Evolutionary conservation across 2,797 vertebrate species (phyloP), one percentile per base, ranked within the genome.

Genomic region (Gallinago stenura): DNA sequence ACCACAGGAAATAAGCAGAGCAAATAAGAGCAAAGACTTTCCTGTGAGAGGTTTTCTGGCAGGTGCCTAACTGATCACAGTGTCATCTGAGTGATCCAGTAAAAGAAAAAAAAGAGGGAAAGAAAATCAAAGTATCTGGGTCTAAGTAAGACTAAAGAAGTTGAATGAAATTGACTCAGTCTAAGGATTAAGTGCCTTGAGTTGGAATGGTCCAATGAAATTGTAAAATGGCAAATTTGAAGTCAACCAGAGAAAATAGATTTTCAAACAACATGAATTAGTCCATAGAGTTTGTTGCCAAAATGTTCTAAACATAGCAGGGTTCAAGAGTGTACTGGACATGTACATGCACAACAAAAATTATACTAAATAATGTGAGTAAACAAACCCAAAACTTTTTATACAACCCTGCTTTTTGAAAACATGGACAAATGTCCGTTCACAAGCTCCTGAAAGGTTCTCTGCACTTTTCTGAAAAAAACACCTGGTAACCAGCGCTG

Each of bases 1-100:
- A 64, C 72, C 84, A 78, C 60, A 91, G 82, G 61, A 93, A 91
- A 75, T 61, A 85, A 92, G 85, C 12, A 69, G 48, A 64, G 28
- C 17, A 54, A 54, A 31, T 54, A 54, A 93, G 17, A 77, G 60
- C 46, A 92, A 76, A 77, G 81, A 70, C 48, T 80, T 87, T 87
- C 30, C 61, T 91, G 6, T 77, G 62, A 87, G 68, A 81, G 24
- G 39, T 93, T 83, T 94, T 73, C 60, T 94, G 83, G 41, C 62
- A 72, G 37, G 43, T 92, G n/a, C 35, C 54, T 92, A 62, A 79
- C 61, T 86, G 60, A 54, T 46, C 9, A 1, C 41, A 46, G 50
- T 39, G 43, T 86, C 41, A 45, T 70, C 53, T 50, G n/a, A 94
- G 16, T 51, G 56, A 86, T 73, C 41, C 58, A 25, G 83, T 84